Evolutionary conservation across 2,888 invertebrate species (phyloP), one percentile per base, ranked within the genome.

Genomic region (Apotomis betuletana): DNA sequence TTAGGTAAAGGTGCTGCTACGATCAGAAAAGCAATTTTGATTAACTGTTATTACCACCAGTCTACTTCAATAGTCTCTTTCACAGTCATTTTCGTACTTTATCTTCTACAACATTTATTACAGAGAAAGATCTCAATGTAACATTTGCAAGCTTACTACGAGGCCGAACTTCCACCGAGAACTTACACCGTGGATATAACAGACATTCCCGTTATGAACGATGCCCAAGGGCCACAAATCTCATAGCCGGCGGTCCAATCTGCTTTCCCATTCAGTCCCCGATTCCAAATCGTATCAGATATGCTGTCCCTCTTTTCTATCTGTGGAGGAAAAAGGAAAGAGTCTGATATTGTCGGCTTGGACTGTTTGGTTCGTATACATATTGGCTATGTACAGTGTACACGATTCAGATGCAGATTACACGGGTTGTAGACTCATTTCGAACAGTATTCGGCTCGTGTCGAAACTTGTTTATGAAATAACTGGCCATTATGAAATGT

Each of bases 391-490:
- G 55, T 13, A 9, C 46, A n/a, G 36, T 8, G 55, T 13, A 9
- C 46, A n/a, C 62, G 62, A 57, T 57, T 69, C 36, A 3, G 54
- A 13, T 49, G 41, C 38, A 49, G 54, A 55, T 55, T 69, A 55
- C 55, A 69, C 36, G 46, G 27, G 49, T 67, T 67, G 59, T 59
- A 59, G 59, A 27, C 49, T 51, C 38, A 69, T 63, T 69, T 62
- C 41, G 38, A 38, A 15, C 57, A 62, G 12, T 27, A 58, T 69
- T 62, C 55, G 4, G 46, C 10, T 51, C 36, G 41, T 44, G 55
- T 13, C 36, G 54, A 36, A 68, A 61, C 3, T 5, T 44, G 36
- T 57, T 62, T 8, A 57, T 62, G 36, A 49, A 69, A 59, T 67
- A 41, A 52, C 41, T 12, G 10, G 49, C 41, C 41, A 4, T 41